Base-by-base conservation (phyloP, 2,888 invertebrate species). In the Lasioglossum pauxillum region DNA sequence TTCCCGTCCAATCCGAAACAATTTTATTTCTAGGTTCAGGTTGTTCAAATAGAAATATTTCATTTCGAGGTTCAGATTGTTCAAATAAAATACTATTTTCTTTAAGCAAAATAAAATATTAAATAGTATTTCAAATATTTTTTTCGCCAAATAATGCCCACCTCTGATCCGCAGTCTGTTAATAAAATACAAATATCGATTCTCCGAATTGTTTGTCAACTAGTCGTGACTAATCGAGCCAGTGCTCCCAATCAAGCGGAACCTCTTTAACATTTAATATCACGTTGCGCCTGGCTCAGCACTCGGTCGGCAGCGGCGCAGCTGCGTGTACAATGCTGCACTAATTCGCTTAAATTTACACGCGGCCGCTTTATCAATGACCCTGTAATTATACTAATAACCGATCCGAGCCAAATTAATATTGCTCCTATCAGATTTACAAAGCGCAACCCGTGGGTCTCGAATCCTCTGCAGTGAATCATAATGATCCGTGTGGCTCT, bases 321-420 rank as follows among this genome's bases (percentile, higher is more conserved):
- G 77, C 83, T 72, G 86, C 35, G 41, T 44, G 57, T 46, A 16
- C 49, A 60, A 69, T 41, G n/a, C 35, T 35, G n/a, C 76, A 69
- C 76, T 86, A 87, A 87, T 86, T 83, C 76, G 77, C 35, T 72
- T 35, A 79, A 76, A 86, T 87, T 87, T 81, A 87, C 78, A 83
- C 74, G 57, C 14, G 27, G n/a, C 14, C 35, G 80, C 74, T 77
- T 86, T 83, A 87, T 86, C 87, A 71, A 78, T 73, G 49, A n/a
- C 27, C 53, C 67, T 67, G 78, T 86, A 87, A 87, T 87, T 86
- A 79, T 73, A 79, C 87, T 81, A 87, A 86, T 86, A 81, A 81
- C 83, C 81, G 57, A 44, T 44, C n/a, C 35, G 57, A 10, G 67
- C 53, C 75, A 78, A 87, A 87, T 87, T 80, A 83, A 87, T 87